These are phyloP conservation scores for Pseudorectes ferrugineus DNA, from an alignment of 2,113 vertebrate genomes.

Conservation along the genomic window DNA sequence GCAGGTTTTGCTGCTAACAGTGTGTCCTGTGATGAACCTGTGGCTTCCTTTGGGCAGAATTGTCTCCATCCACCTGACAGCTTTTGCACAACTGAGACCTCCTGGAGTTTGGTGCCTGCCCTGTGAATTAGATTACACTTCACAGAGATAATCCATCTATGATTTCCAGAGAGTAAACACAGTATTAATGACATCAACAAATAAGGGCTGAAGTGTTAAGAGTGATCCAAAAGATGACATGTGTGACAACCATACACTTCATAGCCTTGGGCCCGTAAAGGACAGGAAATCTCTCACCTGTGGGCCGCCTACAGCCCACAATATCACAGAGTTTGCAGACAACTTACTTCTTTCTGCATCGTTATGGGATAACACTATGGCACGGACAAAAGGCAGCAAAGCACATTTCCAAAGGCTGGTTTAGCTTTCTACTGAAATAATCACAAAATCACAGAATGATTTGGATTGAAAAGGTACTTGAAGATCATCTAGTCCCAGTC, in stretches of 20 bases:
- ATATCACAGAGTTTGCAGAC: neutral
- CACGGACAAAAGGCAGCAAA: neutral
- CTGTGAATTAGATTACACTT: neutral
- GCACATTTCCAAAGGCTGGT: neutral
- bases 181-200: neutral
- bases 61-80: neutral
- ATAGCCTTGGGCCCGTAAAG: neutral
- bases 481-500: neutral
- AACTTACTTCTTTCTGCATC: neutral
- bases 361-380: neutral
- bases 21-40: accelerated
- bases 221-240: neutral
- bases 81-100: neutral
- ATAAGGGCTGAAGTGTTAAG: neutral
- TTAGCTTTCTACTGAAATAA: neutral
- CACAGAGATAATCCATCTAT: neutral
- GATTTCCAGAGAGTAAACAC: neutral
- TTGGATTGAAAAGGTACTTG: neutral
- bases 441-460: neutral
- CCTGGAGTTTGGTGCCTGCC: neutral
- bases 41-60: neutral
- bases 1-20: neutral
- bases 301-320: neutral
- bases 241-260: neutral
- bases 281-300: neutral